These are phyloP conservation scores for Volucella zonaria DNA, from an alignment of 2,888 invertebrate species.

Conservation along the genomic window DNA sequence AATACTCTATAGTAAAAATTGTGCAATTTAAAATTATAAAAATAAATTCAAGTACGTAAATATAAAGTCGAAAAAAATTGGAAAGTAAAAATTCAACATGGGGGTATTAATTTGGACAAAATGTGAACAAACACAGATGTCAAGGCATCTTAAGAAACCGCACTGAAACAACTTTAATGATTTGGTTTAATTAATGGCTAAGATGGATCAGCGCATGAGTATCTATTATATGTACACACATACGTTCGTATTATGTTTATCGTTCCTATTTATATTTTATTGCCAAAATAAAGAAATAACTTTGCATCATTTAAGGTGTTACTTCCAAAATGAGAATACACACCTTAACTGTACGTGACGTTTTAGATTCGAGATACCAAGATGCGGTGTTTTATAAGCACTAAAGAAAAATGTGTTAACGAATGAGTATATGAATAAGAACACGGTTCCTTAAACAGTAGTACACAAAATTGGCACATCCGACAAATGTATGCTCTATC, in stretches of 20 bases:
- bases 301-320: slow-evolving; percentile 26
- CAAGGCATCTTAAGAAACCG: too few species aligned
- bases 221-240: background rate
- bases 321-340: slow-evolving; percentile 12
- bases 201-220: background rate
- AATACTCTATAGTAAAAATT: background rate
- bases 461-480: too few species aligned
- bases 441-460: too few species aligned
- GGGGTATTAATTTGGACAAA: too few species aligned
- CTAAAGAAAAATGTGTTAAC: too few species aligned
- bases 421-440: too few species aligned
- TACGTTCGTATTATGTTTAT: background rate
- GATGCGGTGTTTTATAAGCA: too few species aligned
- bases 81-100: background rate
- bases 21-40: background rate
- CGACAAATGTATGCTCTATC: too few species aligned
- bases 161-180: background rate
- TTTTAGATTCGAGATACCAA: too few species aligned
- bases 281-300: slow-evolving; percentile 17
- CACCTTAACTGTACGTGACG: too few species aligned
- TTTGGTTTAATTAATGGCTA: slow-evolving; percentile 23
- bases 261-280: background rate
- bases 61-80: background rate
- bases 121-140: too few species aligned
- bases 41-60: background rate